These are phyloP conservation scores for Argya squamiceps DNA, from an alignment of 2,797 vertebrate species.

Conservation along the genomic window DNA sequence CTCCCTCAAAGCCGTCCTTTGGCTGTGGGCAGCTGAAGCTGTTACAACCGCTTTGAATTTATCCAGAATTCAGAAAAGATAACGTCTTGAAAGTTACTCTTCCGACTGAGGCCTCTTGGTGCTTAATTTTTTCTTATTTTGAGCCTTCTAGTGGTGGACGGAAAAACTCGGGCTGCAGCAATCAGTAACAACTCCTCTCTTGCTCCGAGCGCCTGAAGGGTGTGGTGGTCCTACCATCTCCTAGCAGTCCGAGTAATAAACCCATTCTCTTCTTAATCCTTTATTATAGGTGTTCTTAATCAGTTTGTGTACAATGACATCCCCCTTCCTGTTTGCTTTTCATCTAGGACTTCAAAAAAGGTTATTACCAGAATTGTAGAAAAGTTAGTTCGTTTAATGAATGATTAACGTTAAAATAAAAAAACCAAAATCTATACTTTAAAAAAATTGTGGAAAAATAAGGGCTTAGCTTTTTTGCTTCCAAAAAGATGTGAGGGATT, in stretches of 20 bases:
- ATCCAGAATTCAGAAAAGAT: background rate
- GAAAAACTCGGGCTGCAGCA: fast-evolving
- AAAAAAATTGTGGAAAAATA: background rate
- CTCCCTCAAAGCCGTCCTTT: background rate
- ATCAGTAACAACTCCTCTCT: fast-evolving
- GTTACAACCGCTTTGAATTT: background rate
- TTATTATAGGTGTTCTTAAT: background rate
- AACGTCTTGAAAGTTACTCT: fast-evolving
- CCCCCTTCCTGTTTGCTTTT: background rate
- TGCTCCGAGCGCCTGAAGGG: fast-evolving
- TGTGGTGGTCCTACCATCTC: fast-evolving
- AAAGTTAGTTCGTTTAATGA: background rate
- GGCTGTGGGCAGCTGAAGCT: background rate
- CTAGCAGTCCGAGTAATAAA: background rate
- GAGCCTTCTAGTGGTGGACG: background rate
- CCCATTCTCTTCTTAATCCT: fast-evolving
- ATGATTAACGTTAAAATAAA: background rate
- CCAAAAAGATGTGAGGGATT: fast-evolving
- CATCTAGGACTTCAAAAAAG: background rate
- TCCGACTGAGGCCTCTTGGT: background rate
- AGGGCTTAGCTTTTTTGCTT: background rate
- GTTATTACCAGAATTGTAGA: background rate
- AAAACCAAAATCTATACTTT: background rate
- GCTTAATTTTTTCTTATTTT: background rate
- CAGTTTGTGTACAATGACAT: background rate